A percentile compares a stretch with the other conserved stretches of the same genome.
Conservation (phyloP, 2,113 vertebrate genomes). For the Crotophaga sulcirostris region DNA sequence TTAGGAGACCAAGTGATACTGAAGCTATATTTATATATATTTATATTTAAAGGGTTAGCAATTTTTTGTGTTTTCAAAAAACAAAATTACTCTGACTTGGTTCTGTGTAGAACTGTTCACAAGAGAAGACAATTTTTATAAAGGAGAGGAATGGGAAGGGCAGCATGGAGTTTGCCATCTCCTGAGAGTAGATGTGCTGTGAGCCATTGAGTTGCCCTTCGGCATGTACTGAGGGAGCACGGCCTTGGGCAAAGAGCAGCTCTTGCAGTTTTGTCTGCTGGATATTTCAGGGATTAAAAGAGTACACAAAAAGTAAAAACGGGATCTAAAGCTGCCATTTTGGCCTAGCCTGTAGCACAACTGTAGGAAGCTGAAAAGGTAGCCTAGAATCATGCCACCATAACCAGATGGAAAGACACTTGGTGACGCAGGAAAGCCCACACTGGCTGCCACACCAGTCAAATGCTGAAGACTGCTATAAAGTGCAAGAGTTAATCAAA, state of each 20-base stretch:
- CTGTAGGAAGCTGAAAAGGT: not conserved
- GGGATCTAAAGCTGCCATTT: not conserved
- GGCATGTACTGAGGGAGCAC: not conserved
- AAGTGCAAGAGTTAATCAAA: not conserved
- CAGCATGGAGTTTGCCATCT: not conserved
- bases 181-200: rapidly evolving
- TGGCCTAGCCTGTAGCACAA: not conserved
- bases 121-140: not conserved
- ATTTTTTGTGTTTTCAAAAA: not conserved
- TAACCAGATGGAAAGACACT: not conserved
- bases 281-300: not conserved
- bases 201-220: not conserved
- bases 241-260: not conserved
- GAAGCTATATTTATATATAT: not conserved
- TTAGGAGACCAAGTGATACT: not conserved
- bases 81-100: not conserved
- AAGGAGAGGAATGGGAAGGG: rapidly evolving
- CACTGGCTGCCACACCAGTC: rapidly evolving
- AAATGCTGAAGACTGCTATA: not conserved
- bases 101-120: not conserved
- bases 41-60: not conserved
- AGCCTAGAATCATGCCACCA: not conserved
- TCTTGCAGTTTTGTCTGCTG: not conserved
- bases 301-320: not conserved
- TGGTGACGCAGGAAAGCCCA: not conserved